Evolutionary conservation across 2,888 invertebrate species (phyloP).

Genomic region (Hoplodrina ambigua): DNA sequence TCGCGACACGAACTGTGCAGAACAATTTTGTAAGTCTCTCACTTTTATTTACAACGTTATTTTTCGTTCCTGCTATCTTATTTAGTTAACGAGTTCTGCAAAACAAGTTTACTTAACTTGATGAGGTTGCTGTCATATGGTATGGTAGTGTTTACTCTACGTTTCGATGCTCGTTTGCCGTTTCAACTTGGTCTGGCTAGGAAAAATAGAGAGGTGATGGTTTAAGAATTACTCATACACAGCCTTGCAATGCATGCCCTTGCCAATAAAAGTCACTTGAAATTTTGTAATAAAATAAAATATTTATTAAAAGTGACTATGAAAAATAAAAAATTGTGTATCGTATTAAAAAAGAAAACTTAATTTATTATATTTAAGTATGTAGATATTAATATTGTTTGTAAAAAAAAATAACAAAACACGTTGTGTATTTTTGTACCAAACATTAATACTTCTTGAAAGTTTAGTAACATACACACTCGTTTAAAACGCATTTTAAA

Average conservation of each 20-base stretch:
- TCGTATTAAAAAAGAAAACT: conserved; percentile 49
- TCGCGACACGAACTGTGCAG: conserved; percentile 24
- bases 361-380: conserved; percentile 70
- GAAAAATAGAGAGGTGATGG: conserved; percentile 25
- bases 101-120: conserved; percentile 38
- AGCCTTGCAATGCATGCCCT: conserved; percentile 40
- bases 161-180: conserved; percentile 29
- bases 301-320: conserved; percentile 26
- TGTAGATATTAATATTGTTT: conserved; percentile 72
- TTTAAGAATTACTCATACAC: conserved; percentile 12
- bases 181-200: conserved; percentile 16
- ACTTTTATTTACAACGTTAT: conserved; percentile 37
- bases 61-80: conserved; percentile 36
- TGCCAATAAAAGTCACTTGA: conserved; percentile 48
- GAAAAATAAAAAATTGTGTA: conserved; percentile 29
- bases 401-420: conserved; percentile 71
- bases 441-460: conserved; percentile 70
- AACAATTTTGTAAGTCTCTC: conserved; percentile 51
- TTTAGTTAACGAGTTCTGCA: conserved; percentile 33
- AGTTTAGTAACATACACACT: conserved; percentile 56
- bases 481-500: conserved; percentile 65
- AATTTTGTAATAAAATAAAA: conserved; percentile 9
- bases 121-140: conserved; percentile 31
- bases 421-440: conserved; percentile 81
- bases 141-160: conserved; percentile 18